phyloP scores from a whole-genome alignment of 2,888 invertebrate species.

The Agrenia bidenticulata region DNA sequence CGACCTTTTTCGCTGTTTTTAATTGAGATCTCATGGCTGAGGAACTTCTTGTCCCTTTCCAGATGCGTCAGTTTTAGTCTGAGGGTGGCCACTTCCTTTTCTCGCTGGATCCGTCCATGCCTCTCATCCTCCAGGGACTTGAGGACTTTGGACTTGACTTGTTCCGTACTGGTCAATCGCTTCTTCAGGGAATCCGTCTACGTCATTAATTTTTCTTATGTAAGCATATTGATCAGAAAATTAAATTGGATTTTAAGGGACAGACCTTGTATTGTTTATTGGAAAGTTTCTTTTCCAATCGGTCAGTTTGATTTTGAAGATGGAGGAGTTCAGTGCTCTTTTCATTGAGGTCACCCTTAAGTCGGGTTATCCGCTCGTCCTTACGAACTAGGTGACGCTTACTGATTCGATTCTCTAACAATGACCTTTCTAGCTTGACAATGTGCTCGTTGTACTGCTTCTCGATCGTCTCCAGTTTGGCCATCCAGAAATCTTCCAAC shows the following conservation, averaged over 20 bases:
- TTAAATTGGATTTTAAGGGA: too few relatives aligned
- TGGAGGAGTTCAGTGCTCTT: slow-evolving; percentile 17
- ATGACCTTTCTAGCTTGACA: slow-evolving; percentile 37
- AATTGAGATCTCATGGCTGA: slow-evolving; percentile 35
- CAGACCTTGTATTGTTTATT: slow-evolving; percentile 23
- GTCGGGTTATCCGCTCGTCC: slow-evolving; percentile 26
- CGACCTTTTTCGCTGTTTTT: slow-evolving; percentile 37
- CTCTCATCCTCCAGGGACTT: slow-evolving; percentile 31
- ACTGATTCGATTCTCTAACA: slow-evolving; percentile 33
- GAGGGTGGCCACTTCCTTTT: slow-evolving; percentile 33
- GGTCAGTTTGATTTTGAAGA: slow-evolving; percentile 2
- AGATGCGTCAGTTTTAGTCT: slow-evolving; percentile 32
- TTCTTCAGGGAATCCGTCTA: slow-evolving; percentile 32
- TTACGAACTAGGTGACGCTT: slow-evolving; percentile 33
- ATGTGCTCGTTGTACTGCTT: slow-evolving; percentile 48
- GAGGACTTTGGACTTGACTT: slow-evolving; percentile 19
- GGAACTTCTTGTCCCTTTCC: slow-evolving; percentile 40
- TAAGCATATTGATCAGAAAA: too few relatives aligned
- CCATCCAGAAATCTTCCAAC: slow-evolving; percentile 51
- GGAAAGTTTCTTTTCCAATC: slow-evolving; percentile 9
- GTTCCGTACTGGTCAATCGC: slow-evolving; percentile 23
- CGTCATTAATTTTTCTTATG: too few relatives aligned
- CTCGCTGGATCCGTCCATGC: slow-evolving; percentile 29
- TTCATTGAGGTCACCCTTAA: slow-evolving; percentile 30
- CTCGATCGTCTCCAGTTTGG: slow-evolving; percentile 43